A percentile compares a stretch with the other conserved stretches of the same genome.
These are phyloP conservation scores for Onychostoma macrolepis DNA, from an alignment of 2,113 vertebrate species.

Conservation along the genomic window DNA sequence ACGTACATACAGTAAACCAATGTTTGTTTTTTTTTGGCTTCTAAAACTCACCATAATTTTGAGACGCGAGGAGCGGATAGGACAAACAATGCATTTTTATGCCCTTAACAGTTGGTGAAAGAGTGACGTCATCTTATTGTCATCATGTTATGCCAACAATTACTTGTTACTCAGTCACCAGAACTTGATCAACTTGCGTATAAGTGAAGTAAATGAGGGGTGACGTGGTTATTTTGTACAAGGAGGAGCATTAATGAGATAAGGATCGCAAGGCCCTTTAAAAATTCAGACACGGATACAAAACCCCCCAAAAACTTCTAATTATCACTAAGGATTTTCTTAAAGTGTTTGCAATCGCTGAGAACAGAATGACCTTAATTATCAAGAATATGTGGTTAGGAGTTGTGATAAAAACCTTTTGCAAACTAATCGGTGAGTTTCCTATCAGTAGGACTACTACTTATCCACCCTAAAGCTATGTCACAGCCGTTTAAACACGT, in stretches of 20 bases:
- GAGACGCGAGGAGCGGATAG: not conserved
- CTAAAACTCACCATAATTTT: not conserved
- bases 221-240: not conserved
- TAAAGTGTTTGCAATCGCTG: not conserved
- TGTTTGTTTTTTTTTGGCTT: too few relatives aligned
- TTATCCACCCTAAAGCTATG: constrained; percentile 55
- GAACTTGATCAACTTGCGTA: not conserved
- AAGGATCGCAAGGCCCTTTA: not conserved
- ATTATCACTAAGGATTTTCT: not conserved
- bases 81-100: not conserved
- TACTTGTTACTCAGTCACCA: not conserved
- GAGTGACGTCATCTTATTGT: not conserved
- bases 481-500: constrained; percentile 54
- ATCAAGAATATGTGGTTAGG: not conserved
- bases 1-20: not conserved
- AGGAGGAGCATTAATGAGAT: not conserved
- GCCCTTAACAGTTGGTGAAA: not conserved
- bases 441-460: constrained; percentile 57
- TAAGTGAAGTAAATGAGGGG: not conserved
- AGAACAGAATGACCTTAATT: not conserved
- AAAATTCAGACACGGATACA: too few relatives aligned
- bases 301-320: not conserved
- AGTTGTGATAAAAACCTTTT: not conserved
- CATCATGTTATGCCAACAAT: not conserved
- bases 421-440: constrained; percentile 57